phyloP scores from a whole-genome alignment of 2,888 invertebrate species.

The Pristionchus exspectatus region DNA sequence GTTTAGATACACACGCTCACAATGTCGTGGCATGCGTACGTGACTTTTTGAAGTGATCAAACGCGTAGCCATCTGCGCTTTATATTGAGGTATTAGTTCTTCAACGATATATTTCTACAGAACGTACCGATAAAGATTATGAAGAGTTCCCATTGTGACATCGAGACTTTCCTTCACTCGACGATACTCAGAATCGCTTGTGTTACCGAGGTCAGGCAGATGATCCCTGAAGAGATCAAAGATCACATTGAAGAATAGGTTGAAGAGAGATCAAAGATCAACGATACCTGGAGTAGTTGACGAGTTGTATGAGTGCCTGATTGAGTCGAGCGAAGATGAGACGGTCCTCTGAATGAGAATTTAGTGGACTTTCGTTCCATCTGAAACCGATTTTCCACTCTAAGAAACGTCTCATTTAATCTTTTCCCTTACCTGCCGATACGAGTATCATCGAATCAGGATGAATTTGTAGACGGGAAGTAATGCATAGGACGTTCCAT shows the following conservation, averaged over 20 bases:
- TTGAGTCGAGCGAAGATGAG: conserved; percentile 75
- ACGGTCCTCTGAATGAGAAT: conserved; percentile 63
- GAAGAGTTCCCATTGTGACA: conserved; percentile 68
- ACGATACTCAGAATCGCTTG: conserved; percentile 63
- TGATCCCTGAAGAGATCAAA: conserved; percentile 51
- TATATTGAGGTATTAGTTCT: background rate
- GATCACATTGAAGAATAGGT: background rate
- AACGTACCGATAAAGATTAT: conserved; percentile 64
- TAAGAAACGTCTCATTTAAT: background rate
- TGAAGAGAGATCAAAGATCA: background rate
- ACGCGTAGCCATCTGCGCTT: too few relatives aligned
- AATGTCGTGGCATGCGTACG: too few relatives aligned
- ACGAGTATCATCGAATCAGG: conserved; percentile 33
- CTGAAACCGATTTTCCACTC: conserved; percentile 16
- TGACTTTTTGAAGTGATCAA: background rate
- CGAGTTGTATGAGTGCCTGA: conserved; percentile 74
- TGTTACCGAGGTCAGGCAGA: conserved; percentile 55
- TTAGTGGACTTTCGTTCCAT: background rate
- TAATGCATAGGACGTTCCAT: conserved; percentile 78
- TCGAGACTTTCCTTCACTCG: conserved; percentile 66
- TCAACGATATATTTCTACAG: background rate
- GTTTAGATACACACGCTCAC: too few relatives aligned
- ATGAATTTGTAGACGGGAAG: conserved; percentile 71
- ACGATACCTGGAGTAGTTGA: conserved; percentile 73
- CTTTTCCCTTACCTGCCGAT: background rate